phyloP scores from a whole-genome alignment of 1,140 invertebrate genomes.

The Paraescarpia echinospica region DNA sequence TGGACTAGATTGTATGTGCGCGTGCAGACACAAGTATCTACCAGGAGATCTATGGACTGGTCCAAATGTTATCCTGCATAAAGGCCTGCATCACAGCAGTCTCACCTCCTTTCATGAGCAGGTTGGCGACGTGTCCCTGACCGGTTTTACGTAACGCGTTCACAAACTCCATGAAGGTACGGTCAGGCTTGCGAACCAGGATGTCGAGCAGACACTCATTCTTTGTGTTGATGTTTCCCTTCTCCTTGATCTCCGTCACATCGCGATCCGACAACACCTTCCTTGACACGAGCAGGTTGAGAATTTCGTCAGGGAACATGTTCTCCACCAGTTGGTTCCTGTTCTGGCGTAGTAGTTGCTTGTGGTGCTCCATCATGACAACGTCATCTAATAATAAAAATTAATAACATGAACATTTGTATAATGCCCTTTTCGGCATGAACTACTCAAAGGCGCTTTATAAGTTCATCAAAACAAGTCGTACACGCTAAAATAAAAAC shows the following conservation, averaged over 20 bases:
- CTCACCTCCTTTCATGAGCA: constrained; percentile 26
- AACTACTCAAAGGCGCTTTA: too few relatives aligned
- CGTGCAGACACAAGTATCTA: too few relatives aligned
- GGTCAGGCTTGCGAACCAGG: constrained; percentile 37
- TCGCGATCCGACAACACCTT: constrained; percentile 39
- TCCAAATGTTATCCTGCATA: neutral
- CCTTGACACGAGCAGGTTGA: constrained; percentile 41
- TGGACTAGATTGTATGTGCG: too few relatives aligned
- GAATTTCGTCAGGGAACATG: constrained; percentile 46
- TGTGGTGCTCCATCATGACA: constrained; percentile 42
- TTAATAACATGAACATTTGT: too few relatives aligned
- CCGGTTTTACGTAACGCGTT: constrained; percentile 39
- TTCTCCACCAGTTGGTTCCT: constrained; percentile 42
- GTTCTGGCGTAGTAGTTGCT: constrained; percentile 38
- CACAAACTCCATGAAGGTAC: constrained; percentile 44
- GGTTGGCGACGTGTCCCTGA: constrained; percentile 41
- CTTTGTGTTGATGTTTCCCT: constrained; percentile 36
- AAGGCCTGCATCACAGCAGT: neutral
- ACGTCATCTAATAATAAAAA: too few relatives aligned
- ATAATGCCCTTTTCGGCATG: too few relatives aligned
- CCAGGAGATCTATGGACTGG: too few relatives aligned
- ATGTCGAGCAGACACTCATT: constrained; percentile 45
- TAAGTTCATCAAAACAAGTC: too few relatives aligned
- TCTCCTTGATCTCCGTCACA: constrained; percentile 42
- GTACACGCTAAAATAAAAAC: too few relatives aligned